Evolutionary conservation across 1,140 invertebrate genomes (phyloP).

Genomic region (Heliothis virescens): DNA sequence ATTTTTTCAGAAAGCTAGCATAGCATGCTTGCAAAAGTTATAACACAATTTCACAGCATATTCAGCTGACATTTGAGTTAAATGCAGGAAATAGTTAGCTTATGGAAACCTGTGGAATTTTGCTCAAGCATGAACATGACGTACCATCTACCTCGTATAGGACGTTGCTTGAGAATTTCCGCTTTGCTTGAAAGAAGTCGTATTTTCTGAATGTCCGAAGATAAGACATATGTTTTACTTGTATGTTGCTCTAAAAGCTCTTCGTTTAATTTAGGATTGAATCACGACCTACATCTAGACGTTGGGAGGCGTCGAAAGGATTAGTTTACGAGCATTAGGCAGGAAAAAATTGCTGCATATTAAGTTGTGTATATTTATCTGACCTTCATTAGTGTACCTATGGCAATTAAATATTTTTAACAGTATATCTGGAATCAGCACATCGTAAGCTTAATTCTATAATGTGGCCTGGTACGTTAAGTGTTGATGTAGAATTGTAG

Average conservation of each 20-base stretch:
- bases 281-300: not conserved
- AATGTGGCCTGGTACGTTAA: too few relatives aligned
- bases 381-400: too few relatives aligned
- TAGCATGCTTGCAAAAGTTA: not conserved
- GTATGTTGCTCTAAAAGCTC: not conserved
- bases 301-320: too few relatives aligned
- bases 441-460: too few relatives aligned
- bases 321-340: too few relatives aligned
- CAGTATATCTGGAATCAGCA: too few relatives aligned
- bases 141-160: constrained; percentile 8
- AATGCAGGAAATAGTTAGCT: constrained; percentile 16
- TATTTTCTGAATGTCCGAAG: constrained; percentile 3
- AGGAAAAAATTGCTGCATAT: too few relatives aligned
- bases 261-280: not conserved
- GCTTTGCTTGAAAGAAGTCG: not conserved
- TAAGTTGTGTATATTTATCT: too few relatives aligned
- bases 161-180: constrained; percentile 17
- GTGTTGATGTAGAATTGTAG: too few relatives aligned
- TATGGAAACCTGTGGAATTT: not conserved
- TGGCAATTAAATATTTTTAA: too few relatives aligned
- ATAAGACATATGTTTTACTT: not conserved
- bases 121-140: constrained; percentile 11
- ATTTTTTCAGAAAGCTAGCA: too few relatives aligned
- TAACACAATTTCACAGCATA: not conserved
- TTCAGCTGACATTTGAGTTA: not conserved